Evolutionary conservation across 2,797 vertebrate species (phyloP).

Genomic region (Amphiprion clarkii): DNA sequence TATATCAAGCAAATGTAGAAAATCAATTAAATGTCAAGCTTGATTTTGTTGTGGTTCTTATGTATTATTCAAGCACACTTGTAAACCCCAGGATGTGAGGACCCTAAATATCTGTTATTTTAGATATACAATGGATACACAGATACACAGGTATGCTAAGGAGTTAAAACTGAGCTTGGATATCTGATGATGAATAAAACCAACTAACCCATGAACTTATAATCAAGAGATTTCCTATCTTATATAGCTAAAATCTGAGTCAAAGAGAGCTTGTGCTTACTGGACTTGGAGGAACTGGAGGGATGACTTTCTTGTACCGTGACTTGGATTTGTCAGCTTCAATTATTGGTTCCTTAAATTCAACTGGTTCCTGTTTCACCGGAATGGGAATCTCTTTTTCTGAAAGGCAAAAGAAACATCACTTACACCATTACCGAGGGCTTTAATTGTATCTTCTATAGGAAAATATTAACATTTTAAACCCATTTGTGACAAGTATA

Average conservation of each 20-base stretch:
- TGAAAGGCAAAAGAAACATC: slow-evolving; percentile 43
- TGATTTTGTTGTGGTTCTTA: no score
- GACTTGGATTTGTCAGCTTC: slow-evolving; percentile 91
- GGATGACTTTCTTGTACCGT: slow-evolving; percentile 89
- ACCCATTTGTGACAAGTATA: no score
- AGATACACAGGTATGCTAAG: neutral
- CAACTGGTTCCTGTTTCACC: slow-evolving; percentile 88
- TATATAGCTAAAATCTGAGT: neutral
- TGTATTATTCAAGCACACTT: neutral
- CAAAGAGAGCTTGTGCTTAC: slow-evolving; percentile 65
- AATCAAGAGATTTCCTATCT: neutral
- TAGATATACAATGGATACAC: neutral
- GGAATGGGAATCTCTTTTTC: slow-evolving; percentile 87
- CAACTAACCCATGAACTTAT: neutral
- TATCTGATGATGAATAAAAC: neutral
- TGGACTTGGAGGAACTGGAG: slow-evolving; percentile 85
- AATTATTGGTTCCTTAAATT: slow-evolving; percentile 83
- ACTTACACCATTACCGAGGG: neutral
- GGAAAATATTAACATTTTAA: neutral
- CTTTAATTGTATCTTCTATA: neutral
- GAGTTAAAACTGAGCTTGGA: neutral
- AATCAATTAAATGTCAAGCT: neutral
- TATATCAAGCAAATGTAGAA: neutral
- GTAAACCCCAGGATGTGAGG: neutral
- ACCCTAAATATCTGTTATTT: no score